These are phyloP conservation scores for Caenorhabditis macrosperma DNA, from an alignment of 2,888 invertebrate genomes.

Conservation along the genomic window DNA sequence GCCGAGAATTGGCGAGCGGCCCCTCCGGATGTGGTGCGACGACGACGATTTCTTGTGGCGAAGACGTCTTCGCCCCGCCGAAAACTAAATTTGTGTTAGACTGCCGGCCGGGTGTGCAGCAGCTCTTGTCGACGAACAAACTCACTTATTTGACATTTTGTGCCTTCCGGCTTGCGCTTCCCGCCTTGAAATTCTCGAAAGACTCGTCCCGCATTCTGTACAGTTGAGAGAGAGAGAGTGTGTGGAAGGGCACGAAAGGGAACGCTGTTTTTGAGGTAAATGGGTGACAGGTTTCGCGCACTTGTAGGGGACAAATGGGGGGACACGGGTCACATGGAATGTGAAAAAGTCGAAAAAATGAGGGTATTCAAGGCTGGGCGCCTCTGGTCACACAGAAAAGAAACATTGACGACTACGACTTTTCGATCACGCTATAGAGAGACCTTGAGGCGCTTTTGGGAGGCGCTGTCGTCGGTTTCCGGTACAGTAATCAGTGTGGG, in stretches of 20 bases:
- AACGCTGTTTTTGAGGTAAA: neutral
- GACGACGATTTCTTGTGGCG: constrained; percentile 25
- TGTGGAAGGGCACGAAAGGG: neutral
- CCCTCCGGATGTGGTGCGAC: constrained; percentile 44
- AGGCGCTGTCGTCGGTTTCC: neutral
- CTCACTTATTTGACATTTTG: constrained; percentile 59
- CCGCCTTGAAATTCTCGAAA: neutral
- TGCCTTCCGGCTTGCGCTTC: constrained; percentile 30
- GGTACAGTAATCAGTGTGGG: neutral
- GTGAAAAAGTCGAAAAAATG: constrained; percentile 11
- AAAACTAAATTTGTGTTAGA: constrained; percentile 57
- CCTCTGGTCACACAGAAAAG: constrained; percentile 36
- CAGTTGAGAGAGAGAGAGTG: constrained; percentile 15
- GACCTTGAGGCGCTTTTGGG: constrained; percentile 8
- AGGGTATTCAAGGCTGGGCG: constrained; percentile 31
- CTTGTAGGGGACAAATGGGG: constrained; percentile 24
- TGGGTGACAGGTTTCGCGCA: constrained; percentile 46
- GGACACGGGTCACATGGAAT: constrained; percentile 44
- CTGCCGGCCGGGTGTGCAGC: constrained; percentile 3
- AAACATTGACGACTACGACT: neutral
- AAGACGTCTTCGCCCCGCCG: constrained; percentile 20
- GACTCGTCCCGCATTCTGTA: constrained; percentile 7
- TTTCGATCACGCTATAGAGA: neutral
- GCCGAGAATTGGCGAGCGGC: constrained; percentile 33
- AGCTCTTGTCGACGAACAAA: constrained; percentile 53